Percentiles rank a stretch among this genome's conserved stretches.
phyloP scores from a whole-genome alignment of 2,797 vertebrate genomes.

The Sparidentex hasta region DNA sequence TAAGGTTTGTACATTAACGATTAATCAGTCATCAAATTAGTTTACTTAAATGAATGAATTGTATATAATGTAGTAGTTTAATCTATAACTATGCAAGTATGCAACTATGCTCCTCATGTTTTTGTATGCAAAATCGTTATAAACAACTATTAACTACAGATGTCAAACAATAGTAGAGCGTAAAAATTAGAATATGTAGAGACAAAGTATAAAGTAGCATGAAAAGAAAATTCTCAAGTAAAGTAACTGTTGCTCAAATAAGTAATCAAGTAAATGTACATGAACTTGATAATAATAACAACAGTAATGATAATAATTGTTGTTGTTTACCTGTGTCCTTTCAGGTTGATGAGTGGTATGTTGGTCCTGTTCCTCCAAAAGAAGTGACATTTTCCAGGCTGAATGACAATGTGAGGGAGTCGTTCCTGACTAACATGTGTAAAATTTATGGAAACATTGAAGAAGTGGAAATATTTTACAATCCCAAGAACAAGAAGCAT shows the following conservation, averaged over 20 bases:
- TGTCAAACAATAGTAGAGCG: too few relatives aligned
- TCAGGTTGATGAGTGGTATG: slow-evolving; percentile 96
- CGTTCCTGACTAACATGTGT: slow-evolving; percentile 95
- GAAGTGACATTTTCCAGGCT: slow-evolving; percentile 97
- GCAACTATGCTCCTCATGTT: too few relatives aligned
- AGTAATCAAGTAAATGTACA: neutral
- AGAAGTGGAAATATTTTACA: slow-evolving; percentile 95
- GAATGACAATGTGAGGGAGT: slow-evolving; percentile 95
- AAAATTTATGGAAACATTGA: slow-evolving; percentile 93
- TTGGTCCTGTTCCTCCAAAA: slow-evolving; percentile 94
- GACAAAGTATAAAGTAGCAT: too few relatives aligned
- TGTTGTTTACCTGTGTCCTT: neutral
- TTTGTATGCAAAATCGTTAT: too few relatives aligned
- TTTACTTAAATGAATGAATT: too few relatives aligned
- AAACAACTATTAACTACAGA: too few relatives aligned
- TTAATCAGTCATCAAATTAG: too few relatives aligned
- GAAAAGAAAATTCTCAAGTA: neutral
- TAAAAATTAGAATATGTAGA: too few relatives aligned
- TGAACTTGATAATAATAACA: neutral
- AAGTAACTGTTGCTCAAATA: neutral
- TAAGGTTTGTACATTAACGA: too few relatives aligned
- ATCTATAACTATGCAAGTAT: too few relatives aligned
- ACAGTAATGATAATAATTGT: neutral
- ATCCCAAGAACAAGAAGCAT: slow-evolving; percentile 97
- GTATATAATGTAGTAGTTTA: too few relatives aligned